Base-by-base conservation (phyloP, 2,888 invertebrate genomes). In the Parapristionchus giblindavisi region DNA sequence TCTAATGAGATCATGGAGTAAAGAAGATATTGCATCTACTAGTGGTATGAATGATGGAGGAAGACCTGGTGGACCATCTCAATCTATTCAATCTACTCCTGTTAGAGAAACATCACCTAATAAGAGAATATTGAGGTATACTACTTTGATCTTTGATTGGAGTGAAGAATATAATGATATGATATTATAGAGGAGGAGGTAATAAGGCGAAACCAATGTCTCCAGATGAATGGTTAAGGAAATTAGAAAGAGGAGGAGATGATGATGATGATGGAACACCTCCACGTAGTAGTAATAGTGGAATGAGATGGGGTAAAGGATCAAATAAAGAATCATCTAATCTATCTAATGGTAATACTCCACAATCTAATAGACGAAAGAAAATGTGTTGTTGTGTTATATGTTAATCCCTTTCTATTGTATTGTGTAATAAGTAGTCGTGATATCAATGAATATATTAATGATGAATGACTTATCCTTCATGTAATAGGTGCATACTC, bases 161-260 rank as follows among this genome's bases (percentile, higher is more conserved):
- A 27, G 56, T 56, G 29, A 21, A 17, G 56, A 36, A 36, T 60
- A 60, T 36, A 60, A 60, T 36, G 32, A 6, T n/a, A 29, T 65
- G 27, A 65, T n/a, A 52, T 68, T 61, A 6, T 75, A 79, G 77
- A 75, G 78, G 38, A 77, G 76, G 56, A 29, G 78, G 72, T 71
- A 83, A 79, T 75, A 83, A 80, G 75, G 60, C 83, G 43, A 85
- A 85, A 76, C 84, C 83, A 58, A 85, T 85, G 84, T 83, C 82
- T 14, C 85, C 85, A 48, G 86, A 87, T 75, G 87, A 87, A 77
- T 87, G 87, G 87, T 71, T 86, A 60, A 77, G 80, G 70, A 85
- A 86, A 71, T 76, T 87, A 61, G 85, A 87, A 60, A 83, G 83
- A 38, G 82, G 80, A 60, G 79, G 78, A 38, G 78, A 79, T 48